phyloP scores from a whole-genome alignment of 2,888 invertebrate species.

The Dryobota labecula region DNA sequence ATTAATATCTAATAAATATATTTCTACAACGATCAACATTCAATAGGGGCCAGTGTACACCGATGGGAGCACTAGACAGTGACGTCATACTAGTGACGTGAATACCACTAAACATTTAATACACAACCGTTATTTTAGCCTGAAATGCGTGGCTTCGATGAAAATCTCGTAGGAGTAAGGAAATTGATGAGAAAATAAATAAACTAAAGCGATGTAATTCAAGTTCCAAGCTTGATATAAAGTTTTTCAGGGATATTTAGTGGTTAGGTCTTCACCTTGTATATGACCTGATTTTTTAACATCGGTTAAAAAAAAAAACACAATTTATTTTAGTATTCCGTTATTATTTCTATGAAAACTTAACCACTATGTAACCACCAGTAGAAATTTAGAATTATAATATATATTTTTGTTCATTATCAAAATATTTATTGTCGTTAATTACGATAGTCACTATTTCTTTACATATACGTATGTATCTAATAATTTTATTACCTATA shows the following conservation, averaged over 20 bases:
- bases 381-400: slow-evolving; percentile 71
- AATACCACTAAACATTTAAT: slow-evolving; percentile 73
- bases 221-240: slow-evolving; percentile 66
- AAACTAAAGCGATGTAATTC: slow-evolving; percentile 51
- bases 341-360: slow-evolving; percentile 63
- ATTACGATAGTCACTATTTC: slow-evolving; percentile 71
- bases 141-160: slow-evolving; percentile 62
- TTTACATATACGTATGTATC: slow-evolving; percentile 72
- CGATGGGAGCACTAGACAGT: slow-evolving; percentile 66
- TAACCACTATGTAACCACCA: slow-evolving; percentile 63
- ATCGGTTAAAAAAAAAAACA: slow-evolving; percentile 14
- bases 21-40: slow-evolving; percentile 77
- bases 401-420: slow-evolving; percentile 72
- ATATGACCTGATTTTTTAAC: not conserved
- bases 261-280: slow-evolving; percentile 54
- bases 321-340: slow-evolving; percentile 1
- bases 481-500: slow-evolving; percentile 63
- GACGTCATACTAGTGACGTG: slow-evolving; percentile 58
- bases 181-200: slow-evolving; percentile 26
- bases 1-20: slow-evolving; percentile 65
- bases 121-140: slow-evolving; percentile 83
- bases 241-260: slow-evolving; percentile 50
- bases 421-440: slow-evolving; percentile 83
- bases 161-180: slow-evolving; percentile 41
- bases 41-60: slow-evolving; percentile 69